A percentile compares a stretch with the other conserved stretches of the same genome.
phyloP scores from a whole-genome alignment of 2,888 invertebrate species.

The Sericinus montela region DNA sequence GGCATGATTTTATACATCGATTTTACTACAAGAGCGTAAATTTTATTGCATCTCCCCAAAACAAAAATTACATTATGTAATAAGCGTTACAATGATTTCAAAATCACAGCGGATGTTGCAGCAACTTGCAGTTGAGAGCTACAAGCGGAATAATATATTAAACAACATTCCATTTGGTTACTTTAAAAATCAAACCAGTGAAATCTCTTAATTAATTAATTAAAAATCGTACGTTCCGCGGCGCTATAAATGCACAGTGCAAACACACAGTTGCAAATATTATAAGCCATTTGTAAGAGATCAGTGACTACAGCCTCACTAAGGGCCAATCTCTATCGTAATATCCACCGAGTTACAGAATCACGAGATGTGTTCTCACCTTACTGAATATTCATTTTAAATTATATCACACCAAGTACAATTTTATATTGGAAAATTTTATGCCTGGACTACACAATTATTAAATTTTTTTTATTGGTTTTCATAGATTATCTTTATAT shows the following conservation, averaged over 20 bases:
- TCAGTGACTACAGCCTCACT: background rate
- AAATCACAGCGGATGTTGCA: slow-evolving; percentile 34
- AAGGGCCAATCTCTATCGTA: background rate
- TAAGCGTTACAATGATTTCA: slow-evolving; percentile 18
- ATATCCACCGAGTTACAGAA: slow-evolving; percentile 2
- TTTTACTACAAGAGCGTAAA: slow-evolving; percentile 43
- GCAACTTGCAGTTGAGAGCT: slow-evolving; percentile 16
- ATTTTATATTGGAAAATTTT: too few relatives aligned
- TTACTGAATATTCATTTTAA: too few relatives aligned
- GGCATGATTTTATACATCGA: slow-evolving; percentile 50
- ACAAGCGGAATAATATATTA: slow-evolving; percentile 13
- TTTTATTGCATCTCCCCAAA: slow-evolving; percentile 76
- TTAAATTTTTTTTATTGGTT: too few relatives aligned
- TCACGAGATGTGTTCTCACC: slow-evolving; percentile 3
- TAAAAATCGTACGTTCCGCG: background rate
- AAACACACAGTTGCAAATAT: background rate
- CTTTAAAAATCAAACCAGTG: background rate
- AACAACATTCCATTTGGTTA: slow-evolving; percentile 12
- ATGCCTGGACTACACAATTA: too few relatives aligned
- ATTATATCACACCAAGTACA: too few relatives aligned
- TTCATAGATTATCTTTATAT: too few relatives aligned
- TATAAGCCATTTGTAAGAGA: slow-evolving; percentile 5
- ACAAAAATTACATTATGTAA: slow-evolving; percentile 38
- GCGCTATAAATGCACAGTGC: slow-evolving; percentile 1
- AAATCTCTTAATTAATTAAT: background rate